Evolutionary conservation across 1,140 invertebrate genomes (phyloP), one percentile per base, ranked within the genome.

Genomic region (Neomicropteryx cornuta): DNA sequence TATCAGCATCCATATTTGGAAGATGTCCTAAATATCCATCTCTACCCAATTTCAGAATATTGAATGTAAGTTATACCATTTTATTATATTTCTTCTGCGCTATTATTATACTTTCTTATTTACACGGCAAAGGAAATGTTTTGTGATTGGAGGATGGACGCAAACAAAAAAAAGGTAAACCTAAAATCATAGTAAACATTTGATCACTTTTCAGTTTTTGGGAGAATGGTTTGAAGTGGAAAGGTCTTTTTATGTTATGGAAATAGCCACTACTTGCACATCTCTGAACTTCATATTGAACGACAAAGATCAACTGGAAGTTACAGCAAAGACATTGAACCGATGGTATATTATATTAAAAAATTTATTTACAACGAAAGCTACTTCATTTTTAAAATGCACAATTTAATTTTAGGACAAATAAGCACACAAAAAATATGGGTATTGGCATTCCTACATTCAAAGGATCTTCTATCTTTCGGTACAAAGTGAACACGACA

Each of bases 211-310:
- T 30, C 48, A 82, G 79, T 76, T 81, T 53, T 55, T 70, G 39
- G 79, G 79, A 17, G 69, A 71, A 33, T 82, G 79, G 79, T 80
- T 71, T 51, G 79, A 82, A 60, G 71, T 82, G 18, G 79, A 82
- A 51, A 61, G 78, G 32, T 77, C 78, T 0, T 81, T 81, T 55
- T 79, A 81, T 47, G 50, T 81, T 24, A 70, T 78, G 42, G 78
- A 82, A 58, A 59, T 81, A n/a, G 55, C 72, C 3, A 62, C 72
- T 6, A 76, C 73, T 42, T 82, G 79, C 52, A 78, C 75, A 0
- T 68, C 70, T 33, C 56, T 83, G 31, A 66, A 70, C 55, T 66
- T 74, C 43, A 66, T 58, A 34, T 53, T 52, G 39, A 69, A 60
- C 50, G 53, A 66, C 20, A 58, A 66, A 47, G 58, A 68, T 3